Conservation (phyloP, 2,113 vertebrate species). For the Lontra canadensis region DNA sequence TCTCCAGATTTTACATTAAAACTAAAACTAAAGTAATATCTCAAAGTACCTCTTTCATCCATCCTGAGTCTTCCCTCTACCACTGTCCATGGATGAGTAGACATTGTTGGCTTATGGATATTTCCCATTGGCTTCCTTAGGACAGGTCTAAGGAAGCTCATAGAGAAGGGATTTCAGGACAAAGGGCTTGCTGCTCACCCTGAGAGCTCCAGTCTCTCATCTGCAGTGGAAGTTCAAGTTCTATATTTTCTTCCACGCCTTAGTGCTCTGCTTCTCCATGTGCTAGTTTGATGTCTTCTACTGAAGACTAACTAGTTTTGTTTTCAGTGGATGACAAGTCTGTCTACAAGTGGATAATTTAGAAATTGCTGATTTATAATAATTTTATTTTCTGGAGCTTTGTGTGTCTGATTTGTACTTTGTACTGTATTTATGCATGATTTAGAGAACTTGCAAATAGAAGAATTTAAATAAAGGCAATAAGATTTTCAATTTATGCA, state of each 20-base stretch:
- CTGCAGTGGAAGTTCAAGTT: background rate
- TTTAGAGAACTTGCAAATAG: background rate
- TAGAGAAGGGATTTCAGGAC: background rate
- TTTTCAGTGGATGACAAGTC: slow-evolving; percentile 48
- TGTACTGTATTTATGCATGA: background rate
- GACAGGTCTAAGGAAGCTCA: background rate
- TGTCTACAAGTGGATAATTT: slow-evolving; percentile 11
- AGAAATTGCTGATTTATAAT: slow-evolving; percentile 28
- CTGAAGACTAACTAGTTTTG: background rate
- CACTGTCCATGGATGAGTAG: background rate
- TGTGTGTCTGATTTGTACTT: background rate
- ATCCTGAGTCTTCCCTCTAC: background rate
- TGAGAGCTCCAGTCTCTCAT: background rate
- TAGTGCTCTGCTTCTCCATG: background rate
- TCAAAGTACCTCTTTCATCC: slow-evolving; percentile 16
- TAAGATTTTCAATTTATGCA: slow-evolving; percentile 23
- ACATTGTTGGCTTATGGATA: background rate
- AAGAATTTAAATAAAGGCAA: slow-evolving; percentile 44
- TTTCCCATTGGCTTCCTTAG: background rate
- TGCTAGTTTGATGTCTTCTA: background rate
- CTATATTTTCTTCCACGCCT: background rate
- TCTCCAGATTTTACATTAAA: slow-evolving; percentile 8
- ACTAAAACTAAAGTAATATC: slow-evolving; percentile 39
- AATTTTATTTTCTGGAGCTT: slow-evolving; percentile 25
- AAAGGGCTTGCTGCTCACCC: background rate